phyloP scores from a whole-genome alignment of 2,888 invertebrate genomes.

The Trachelus tabidus region DNA sequence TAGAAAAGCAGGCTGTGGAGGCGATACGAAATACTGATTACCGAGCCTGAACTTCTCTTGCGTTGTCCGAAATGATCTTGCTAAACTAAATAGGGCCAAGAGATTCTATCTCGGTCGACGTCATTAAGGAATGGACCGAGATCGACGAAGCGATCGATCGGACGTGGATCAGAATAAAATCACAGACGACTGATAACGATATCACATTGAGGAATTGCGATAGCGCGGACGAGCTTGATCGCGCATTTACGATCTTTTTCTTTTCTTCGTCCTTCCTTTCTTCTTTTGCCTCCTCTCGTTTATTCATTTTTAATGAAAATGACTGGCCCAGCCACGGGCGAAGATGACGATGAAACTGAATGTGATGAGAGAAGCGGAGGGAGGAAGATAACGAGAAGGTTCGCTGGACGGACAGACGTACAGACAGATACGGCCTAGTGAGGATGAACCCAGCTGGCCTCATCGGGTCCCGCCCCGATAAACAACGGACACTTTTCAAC shows the following conservation, averaged over 20 bases:
- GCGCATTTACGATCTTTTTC: not conserved
- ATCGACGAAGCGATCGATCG: not conserved
- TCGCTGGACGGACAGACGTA: conserved; percentile 31
- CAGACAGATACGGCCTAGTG: conserved; percentile 60
- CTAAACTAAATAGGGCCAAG: not conserved
- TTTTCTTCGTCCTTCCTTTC: conserved; percentile 1
- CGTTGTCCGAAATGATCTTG: not conserved
- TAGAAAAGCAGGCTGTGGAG: not conserved
- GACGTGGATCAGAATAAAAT: not conserved
- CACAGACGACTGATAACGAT: not conserved
- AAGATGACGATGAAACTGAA: conserved; percentile 23
- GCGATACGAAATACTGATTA: not conserved
- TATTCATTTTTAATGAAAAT: conserved; percentile 38
- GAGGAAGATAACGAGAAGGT: conserved; percentile 9
- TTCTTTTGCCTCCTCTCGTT: conserved; percentile 28
- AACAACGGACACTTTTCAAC: conserved; percentile 31
- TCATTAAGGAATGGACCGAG: not conserved
- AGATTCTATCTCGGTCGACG: not conserved
- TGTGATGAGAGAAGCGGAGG: conserved; percentile 18
- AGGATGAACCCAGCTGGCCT: conserved; percentile 65
- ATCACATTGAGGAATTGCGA: not conserved
- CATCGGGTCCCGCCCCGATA: conserved; percentile 59
- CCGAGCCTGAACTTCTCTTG: not conserved
- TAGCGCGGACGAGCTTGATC: not conserved
- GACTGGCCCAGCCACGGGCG: conserved; percentile 45